Evolutionary conservation across 37 sponge, comb jelly and placozoan species (phyloP).

Genomic region (Beroe forskalii): DNA sequence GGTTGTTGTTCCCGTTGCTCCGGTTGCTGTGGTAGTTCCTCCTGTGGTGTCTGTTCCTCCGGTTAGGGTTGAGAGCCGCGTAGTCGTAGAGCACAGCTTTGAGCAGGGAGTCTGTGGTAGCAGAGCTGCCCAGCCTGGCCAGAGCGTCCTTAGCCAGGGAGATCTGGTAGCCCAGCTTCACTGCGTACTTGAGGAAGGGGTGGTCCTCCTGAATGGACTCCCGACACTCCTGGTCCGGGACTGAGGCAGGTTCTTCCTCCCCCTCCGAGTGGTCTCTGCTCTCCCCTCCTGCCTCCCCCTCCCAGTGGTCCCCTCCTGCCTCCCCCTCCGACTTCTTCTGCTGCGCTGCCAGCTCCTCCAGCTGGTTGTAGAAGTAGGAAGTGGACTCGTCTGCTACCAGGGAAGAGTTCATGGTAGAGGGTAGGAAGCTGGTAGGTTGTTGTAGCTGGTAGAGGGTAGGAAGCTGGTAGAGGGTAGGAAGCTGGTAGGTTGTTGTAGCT

Average conservation of each 20-base stretch:
- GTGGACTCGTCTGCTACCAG: background rate
- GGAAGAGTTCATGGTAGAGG: constrained; percentile 10
- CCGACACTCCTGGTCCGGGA: constrained; percentile 45
- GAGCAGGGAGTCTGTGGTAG: constrained; percentile 46
- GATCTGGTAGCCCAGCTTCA: constrained; percentile 48
- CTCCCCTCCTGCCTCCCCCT: background rate
- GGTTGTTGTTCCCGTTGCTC: background rate
- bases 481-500: background rate
- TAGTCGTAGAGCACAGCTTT: constrained; percentile 54
- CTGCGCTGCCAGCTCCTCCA: constrained; percentile 45
- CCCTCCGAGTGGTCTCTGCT: too few relatives aligned
- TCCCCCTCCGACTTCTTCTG: background rate
- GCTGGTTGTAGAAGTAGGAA: constrained; percentile 63
- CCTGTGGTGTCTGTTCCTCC: constrained; percentile 1
- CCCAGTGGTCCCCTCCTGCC: background rate
- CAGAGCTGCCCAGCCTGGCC: constrained; percentile 6
- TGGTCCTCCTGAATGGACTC: constrained; percentile 45
- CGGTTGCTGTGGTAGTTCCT: background rate
- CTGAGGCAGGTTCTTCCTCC: constrained; percentile 23
- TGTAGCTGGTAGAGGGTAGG: background rate
- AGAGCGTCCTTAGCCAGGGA: constrained; percentile 39
- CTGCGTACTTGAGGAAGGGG: constrained; percentile 64
- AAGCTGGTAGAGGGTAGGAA: background rate
- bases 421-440: background rate
- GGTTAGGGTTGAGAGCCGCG: constrained; percentile 61